These are phyloP conservation scores for Smutsia gigantea DNA, from an alignment of 2,797 vertebrate genomes.

Conservation along the genomic window DNA sequence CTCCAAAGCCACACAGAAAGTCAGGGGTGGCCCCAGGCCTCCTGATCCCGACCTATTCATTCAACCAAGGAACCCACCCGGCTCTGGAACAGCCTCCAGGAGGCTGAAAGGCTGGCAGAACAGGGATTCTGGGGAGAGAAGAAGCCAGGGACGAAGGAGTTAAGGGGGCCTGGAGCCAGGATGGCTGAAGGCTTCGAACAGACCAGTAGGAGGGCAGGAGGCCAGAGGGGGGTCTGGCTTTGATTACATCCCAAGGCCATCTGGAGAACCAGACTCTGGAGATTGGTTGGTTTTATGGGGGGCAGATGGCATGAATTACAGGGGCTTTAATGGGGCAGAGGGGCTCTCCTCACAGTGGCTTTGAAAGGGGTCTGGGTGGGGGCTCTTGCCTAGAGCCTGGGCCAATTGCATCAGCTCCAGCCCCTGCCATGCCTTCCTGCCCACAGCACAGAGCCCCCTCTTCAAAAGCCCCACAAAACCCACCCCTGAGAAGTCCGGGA, in stretches of 20 bases:
- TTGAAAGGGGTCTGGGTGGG: not conserved
- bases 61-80: not conserved
- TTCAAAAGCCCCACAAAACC: not conserved
- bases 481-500: not conserved
- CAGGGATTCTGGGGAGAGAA: not conserved
- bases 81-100: not conserved
- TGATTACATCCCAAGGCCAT: conserved; percentile 11
- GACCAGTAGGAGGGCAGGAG: not conserved
- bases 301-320: not conserved
- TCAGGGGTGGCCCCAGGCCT: not conserved
- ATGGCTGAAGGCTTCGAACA: not conserved
- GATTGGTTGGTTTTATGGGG: not conserved
- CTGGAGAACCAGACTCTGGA: conserved; percentile 25
- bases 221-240: not conserved
- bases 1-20: not conserved
- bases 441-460: no score
- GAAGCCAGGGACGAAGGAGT: not conserved
- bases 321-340: not conserved
- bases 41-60: not conserved
- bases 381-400: not conserved
- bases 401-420: not conserved
- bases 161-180: not conserved
- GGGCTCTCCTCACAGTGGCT: not conserved
- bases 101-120: not conserved
- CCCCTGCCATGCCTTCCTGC: not conserved